phyloP scores from a whole-genome alignment of 2,113 vertebrate species.

The Carollia perspicillata region DNA sequence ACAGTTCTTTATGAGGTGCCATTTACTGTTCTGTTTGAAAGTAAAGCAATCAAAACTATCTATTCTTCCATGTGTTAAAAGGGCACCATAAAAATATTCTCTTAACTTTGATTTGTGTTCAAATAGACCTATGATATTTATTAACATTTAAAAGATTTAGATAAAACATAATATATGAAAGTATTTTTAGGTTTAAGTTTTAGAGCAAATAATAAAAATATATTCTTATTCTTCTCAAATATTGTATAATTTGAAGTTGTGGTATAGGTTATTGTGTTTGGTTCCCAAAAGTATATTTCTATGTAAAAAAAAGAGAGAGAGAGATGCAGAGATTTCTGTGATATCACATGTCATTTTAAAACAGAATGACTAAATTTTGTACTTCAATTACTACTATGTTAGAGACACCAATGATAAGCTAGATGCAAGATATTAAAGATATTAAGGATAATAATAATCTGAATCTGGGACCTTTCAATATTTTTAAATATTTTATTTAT shows the following conservation, averaged over 20 bases:
- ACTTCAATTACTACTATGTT: background rate
- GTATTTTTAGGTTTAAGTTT: background rate
- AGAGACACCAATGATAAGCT: background rate
- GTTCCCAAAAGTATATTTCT: background rate
- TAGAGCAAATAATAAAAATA: background rate
- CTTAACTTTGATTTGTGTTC: background rate
- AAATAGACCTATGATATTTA: background rate
- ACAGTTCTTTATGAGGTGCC: background rate
- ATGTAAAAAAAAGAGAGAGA: background rate
- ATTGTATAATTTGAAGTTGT: background rate
- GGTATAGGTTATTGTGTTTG: background rate
- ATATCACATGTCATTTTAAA: background rate
- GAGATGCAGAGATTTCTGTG: background rate
- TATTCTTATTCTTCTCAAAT: background rate
- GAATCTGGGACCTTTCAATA: conserved; percentile 38
- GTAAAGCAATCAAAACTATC: background rate
- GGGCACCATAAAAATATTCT: background rate
- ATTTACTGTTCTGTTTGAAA: background rate
- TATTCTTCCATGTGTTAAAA: background rate
- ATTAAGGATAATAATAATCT: conserved; percentile 49
- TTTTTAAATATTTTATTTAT: conserved; percentile 62
- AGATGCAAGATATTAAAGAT: background rate
- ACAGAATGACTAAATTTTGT: background rate
- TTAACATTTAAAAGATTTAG: background rate
- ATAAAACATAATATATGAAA: background rate